These are phyloP conservation scores for Samia ricini DNA, from an alignment of 1,140 invertebrate species.

Conservation along the genomic window DNA sequence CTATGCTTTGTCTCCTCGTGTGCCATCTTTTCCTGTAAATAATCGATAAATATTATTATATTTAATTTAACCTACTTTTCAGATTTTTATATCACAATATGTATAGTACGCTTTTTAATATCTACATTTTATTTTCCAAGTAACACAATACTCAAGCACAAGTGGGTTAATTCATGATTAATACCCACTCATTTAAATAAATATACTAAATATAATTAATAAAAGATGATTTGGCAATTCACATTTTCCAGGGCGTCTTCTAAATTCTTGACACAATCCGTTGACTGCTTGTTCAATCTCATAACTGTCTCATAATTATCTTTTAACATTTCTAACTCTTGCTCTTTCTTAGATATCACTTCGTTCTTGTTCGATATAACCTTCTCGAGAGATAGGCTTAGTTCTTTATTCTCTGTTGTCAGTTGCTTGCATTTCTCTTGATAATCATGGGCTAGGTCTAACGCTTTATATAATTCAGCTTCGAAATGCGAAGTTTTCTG, in stretches of 20 bases:
- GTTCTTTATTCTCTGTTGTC: constrained; percentile 43
- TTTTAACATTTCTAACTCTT: constrained; percentile 66
- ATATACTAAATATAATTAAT: too few species aligned
- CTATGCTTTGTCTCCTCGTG: constrained; percentile 46
- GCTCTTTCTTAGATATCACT: constrained; percentile 56
- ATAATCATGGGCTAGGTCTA: constrained; percentile 82
- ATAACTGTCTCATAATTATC: constrained; percentile 74
- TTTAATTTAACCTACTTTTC: neutral
- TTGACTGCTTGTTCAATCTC: constrained; percentile 74
- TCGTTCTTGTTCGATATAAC: constrained; percentile 38
- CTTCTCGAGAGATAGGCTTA: constrained; percentile 40
- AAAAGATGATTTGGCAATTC: constrained; percentile 8
- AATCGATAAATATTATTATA: constrained; percentile 3
- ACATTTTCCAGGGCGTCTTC: constrained; percentile 78
- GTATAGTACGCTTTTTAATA: too few species aligned
- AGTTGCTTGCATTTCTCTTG: constrained; percentile 81
- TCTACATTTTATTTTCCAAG: too few species aligned
- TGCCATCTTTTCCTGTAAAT: constrained; percentile 49
- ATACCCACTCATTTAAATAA: too few species aligned
- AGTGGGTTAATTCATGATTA: too few species aligned
- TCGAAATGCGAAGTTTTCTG: constrained; percentile 82
- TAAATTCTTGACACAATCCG: constrained; percentile 74
- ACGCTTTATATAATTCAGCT: constrained; percentile 81
- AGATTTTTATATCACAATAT: too few species aligned
- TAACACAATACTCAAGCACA: too few species aligned